These are phyloP conservation scores for Lasioglossum albipes DNA, from an alignment of 1,140 invertebrate genomes.

Conservation along the genomic window DNA sequence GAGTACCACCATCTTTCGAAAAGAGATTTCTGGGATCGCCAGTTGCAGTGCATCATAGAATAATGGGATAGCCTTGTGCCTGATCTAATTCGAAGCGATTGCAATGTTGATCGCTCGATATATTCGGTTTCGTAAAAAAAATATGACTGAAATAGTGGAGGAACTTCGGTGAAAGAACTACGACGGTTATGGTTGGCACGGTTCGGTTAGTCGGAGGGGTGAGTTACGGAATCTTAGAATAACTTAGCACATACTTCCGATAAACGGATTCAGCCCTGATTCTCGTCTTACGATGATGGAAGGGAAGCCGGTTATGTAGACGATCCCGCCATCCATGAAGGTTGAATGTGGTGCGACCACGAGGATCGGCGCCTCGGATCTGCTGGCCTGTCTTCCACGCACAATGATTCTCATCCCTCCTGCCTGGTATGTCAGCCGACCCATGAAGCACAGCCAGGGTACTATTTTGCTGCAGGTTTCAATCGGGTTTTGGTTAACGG, in stretches of 20 bases:
- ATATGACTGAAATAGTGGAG: too few species aligned
- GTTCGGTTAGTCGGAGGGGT: not conserved
- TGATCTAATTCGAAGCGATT: too few species aligned
- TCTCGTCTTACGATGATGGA: slow-evolving; percentile 90
- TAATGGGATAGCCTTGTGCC: too few species aligned
- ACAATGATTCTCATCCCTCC: slow-evolving; percentile 89
- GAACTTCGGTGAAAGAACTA: too few species aligned
- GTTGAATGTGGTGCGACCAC: slow-evolving; percentile 93
- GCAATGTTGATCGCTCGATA: too few species aligned
- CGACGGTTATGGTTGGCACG: not conserved
- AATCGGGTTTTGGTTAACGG: slow-evolving; percentile 50
- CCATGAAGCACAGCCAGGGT: slow-evolving; percentile 86
- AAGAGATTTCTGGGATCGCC: too few species aligned
- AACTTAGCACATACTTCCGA: slow-evolving; percentile 88
- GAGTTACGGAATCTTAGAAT: slow-evolving; percentile 18
- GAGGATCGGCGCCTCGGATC: slow-evolving; percentile 89
- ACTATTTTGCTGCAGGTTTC: slow-evolving; percentile 76
- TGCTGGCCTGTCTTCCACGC: slow-evolving; percentile 86
- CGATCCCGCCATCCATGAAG: slow-evolving; percentile 91
- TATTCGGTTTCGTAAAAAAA: too few species aligned
- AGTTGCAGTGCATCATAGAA: too few species aligned
- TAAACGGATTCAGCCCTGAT: slow-evolving; percentile 87
- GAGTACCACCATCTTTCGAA: too few species aligned
- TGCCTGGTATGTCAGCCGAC: slow-evolving; percentile 86
- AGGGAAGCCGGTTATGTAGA: slow-evolving; percentile 88